A percentile compares a stretch with the other conserved stretches of the same genome.
Evolutionary conservation across 2,797 vertebrate species (phyloP).

Genomic region (Falco naumanni): DNA sequence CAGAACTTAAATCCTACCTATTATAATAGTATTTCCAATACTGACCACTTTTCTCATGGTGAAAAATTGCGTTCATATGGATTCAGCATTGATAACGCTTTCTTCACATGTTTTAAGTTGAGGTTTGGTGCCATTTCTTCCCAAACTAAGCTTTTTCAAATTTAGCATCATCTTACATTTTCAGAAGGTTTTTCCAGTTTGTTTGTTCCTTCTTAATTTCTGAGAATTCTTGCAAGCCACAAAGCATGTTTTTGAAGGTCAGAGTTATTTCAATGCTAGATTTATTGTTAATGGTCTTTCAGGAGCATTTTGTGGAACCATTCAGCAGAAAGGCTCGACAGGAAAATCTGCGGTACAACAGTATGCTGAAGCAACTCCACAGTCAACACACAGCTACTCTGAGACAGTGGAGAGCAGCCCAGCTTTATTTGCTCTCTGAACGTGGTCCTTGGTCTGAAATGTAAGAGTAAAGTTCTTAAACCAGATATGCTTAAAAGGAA

Average conservation of each 20-base stretch:
- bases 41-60: neutral
- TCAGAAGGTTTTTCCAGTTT: neutral
- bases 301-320: slow-evolving; percentile 95
- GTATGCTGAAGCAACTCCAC: slow-evolving; percentile 91
- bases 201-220: neutral
- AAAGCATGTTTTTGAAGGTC: neutral
- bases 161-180: neutral
- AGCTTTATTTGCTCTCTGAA: slow-evolving; percentile 88
- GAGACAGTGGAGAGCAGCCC: slow-evolving; percentile 91
- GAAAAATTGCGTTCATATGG: neutral
- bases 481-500: neutral
- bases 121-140: neutral
- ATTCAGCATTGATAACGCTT: neutral
- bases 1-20: neutral
- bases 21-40: neutral
- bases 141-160: neutral
- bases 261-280: neutral
- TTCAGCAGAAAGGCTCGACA: slow-evolving; percentile 91
- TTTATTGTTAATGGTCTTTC: neutral
- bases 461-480: slow-evolving; percentile 71
- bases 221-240: neutral
- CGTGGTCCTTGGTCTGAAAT: slow-evolving; percentile 94
- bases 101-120: neutral
- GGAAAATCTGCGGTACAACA: slow-evolving; percentile 95
- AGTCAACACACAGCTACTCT: slow-evolving; percentile 84